These are phyloP conservation scores for Sminthurinus aureus DNA, from an alignment of 2,888 invertebrate species.

Conservation along the genomic window DNA sequence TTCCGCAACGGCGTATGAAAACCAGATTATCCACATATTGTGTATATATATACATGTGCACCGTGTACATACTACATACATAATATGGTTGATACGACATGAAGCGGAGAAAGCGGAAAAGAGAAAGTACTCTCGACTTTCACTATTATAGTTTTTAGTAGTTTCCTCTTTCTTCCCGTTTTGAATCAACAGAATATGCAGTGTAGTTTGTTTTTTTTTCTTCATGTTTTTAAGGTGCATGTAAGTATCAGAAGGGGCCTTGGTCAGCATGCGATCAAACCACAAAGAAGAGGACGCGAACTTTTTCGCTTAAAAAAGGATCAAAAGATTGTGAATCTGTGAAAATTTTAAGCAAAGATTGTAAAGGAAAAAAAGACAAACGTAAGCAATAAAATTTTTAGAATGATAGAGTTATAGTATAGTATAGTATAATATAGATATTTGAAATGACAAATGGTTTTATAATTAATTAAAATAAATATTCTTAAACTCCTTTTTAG, in stretches of 20 bases:
- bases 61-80: too few species aligned
- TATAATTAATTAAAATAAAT: too few species aligned
- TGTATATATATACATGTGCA: background rate
- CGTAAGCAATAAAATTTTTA: too few species aligned
- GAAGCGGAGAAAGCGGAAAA: too few species aligned
- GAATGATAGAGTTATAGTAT: too few species aligned
- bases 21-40: background rate
- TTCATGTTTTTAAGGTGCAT: constrained; percentile 63
- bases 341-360: constrained; percentile 55
- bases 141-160: too few species aligned
- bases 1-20: background rate
- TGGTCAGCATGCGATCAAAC: constrained; percentile 90
- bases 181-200: background rate
- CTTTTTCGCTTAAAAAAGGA: constrained; percentile 82
- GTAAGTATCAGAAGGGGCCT: constrained; percentile 84
- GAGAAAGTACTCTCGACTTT: too few species aligned
- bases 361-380: constrained; percentile 54
- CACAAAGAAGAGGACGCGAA: constrained; percentile 82
- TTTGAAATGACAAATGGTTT: too few species aligned
- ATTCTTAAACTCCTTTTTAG: too few species aligned
- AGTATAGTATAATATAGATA: too few species aligned
- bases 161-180: background rate
- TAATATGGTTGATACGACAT: too few species aligned
- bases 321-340: constrained; percentile 59
- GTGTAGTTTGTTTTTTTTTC: background rate